These are phyloP conservation scores for Macrotus californicus DNA, from an alignment of 2,113 vertebrate genomes.

Conservation along the genomic window DNA sequence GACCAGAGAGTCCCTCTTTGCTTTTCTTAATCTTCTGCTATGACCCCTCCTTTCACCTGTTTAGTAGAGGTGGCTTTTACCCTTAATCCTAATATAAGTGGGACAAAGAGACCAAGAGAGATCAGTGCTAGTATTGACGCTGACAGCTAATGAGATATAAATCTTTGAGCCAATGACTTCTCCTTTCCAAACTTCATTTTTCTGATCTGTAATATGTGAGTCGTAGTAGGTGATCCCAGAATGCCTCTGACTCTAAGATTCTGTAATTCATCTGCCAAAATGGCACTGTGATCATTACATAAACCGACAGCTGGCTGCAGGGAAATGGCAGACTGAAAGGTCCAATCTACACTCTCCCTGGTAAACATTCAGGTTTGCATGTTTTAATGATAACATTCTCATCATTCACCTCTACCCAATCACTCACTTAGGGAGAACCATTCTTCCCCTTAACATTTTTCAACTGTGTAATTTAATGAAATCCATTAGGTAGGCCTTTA, in stretches of 20 bases:
- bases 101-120: not conserved
- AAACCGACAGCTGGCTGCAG: not conserved
- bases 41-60: not conserved
- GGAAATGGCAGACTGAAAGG: not conserved
- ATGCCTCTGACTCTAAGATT: not conserved
- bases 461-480: slow-evolving; percentile 6
- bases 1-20: not conserved
- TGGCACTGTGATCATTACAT: slow-evolving; percentile 23
- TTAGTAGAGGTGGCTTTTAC: not conserved
- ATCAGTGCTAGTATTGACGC: not conserved
- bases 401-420: not conserved
- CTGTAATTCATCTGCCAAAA: slow-evolving; percentile 9
- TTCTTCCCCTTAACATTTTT: not conserved
- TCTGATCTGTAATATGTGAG: not conserved
- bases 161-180: not conserved
- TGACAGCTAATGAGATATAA: not conserved
- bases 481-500: not conserved
- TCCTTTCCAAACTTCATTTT: slow-evolving; percentile 16
- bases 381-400: slow-evolving; percentile 34
- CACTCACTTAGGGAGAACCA: not conserved
- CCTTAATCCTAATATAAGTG: not conserved
- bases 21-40: slow-evolving; percentile 20
- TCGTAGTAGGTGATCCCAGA: not conserved
- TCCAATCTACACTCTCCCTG: not conserved
- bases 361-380: slow-evolving; percentile 40